Evolutionary conservation across 2,113 vertebrate species (phyloP).

Genomic region (Trichomycterus rosablanca): DNA sequence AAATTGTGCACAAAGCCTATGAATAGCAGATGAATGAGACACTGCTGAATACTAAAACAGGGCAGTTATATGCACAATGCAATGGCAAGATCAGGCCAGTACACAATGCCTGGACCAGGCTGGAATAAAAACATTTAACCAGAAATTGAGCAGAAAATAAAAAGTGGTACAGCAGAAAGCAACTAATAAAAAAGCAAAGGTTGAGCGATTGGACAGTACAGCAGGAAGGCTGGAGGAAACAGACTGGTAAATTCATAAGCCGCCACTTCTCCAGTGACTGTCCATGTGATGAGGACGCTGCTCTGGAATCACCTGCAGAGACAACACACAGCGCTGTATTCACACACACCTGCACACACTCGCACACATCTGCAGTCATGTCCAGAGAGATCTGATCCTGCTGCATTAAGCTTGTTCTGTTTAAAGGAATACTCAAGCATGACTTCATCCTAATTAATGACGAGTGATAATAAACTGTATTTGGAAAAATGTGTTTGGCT

Average conservation of each 20-base stretch:
- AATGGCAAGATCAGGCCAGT: constrained; percentile 37
- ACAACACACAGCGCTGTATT: constrained; percentile 37
- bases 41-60: neutral
- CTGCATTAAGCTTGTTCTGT: too few relatives aligned
- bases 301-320: constrained; percentile 70
- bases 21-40: too few relatives aligned
- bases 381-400: too few relatives aligned
- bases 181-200: neutral
- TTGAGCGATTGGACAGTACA: neutral
- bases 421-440: too few relatives aligned
- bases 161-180: neutral
- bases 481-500: too few relatives aligned
- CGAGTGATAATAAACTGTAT: too few relatives aligned
- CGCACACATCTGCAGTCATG: constrained; percentile 5
- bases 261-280: constrained; percentile 87
- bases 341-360: constrained; percentile 8
- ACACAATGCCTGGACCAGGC: constrained; percentile 17
- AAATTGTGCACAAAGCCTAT: neutral
- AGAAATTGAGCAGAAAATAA: neutral
- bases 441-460: too few relatives aligned
- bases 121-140: neutral
- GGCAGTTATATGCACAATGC: constrained; percentile 41
- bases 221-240: constrained; percentile 18
- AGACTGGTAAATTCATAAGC: constrained; percentile 71
- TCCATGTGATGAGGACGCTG: constrained; percentile 84